Conservation (phyloP, 2,888 invertebrate species). For the Pterobdella sp. region DNA sequence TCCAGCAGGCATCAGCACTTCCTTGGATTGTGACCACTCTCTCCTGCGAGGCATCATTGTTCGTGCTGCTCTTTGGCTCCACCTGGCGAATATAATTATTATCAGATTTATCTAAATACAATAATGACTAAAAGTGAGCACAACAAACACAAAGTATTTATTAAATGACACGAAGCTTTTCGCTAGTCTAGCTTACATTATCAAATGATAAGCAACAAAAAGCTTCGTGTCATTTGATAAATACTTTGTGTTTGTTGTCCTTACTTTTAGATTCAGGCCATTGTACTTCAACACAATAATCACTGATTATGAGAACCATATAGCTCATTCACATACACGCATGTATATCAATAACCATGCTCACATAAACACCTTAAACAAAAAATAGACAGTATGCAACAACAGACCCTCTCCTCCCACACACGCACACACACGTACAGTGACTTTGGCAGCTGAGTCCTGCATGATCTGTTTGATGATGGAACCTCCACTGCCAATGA, state of each 20-base stretch:
- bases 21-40: conserved; percentile 86
- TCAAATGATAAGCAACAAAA: no score
- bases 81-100: conserved; percentile 38
- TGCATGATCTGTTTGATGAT: not conserved
- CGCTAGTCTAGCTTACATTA: no score
- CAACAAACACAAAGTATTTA: not conserved
- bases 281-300: not conserved
- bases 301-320: not conserved
- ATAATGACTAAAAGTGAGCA: not conserved
- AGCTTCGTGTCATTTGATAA: no score
- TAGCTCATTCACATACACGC: no score
- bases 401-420: no score
- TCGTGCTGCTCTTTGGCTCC: conserved; percentile 52
- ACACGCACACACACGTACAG: not conserved
- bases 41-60: conserved; percentile 59
- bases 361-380: no score
- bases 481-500: conserved; percentile 93
- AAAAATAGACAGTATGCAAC: no score
- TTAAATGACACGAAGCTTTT: no score
- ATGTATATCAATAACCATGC: no score
- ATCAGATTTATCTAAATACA: not conserved
- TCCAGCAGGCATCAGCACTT: conserved; percentile 37
- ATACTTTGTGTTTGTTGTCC: no score
- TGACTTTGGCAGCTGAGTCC: not conserved
- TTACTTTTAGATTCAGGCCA: no score